Conservation (phyloP, 1,140 invertebrate genomes). For the Zaprionus africanus region DNA sequence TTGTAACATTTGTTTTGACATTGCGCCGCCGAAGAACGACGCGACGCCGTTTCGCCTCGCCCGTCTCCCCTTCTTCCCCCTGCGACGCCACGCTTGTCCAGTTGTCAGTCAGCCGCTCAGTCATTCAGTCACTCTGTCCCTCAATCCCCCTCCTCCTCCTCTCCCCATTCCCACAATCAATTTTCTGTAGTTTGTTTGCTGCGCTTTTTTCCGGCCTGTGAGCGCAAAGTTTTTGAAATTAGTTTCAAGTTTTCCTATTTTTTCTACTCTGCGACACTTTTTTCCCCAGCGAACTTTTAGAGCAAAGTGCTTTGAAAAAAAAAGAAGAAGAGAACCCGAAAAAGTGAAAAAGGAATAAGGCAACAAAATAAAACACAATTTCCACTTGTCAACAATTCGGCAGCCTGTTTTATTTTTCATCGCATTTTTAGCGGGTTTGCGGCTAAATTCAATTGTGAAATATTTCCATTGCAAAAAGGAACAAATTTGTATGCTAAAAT, state of each 20-base stretch:
- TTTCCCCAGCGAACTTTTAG: slow-evolving; percentile 33
- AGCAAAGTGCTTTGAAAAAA: slow-evolving; percentile 34
- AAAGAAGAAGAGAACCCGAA: neutral
- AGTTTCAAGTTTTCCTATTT: slow-evolving; percentile 50
- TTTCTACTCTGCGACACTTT: slow-evolving; percentile 26
- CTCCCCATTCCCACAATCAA: slow-evolving; percentile 20
- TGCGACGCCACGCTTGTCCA: slow-evolving; percentile 17
- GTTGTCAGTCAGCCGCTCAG: slow-evolving; percentile 26
- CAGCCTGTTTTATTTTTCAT: slow-evolving; percentile 2
- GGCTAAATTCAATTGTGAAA: slow-evolving; percentile 4
- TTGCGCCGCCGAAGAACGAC: slow-evolving; percentile 24
- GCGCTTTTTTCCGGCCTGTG: slow-evolving; percentile 36
- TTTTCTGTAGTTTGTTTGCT: slow-evolving; percentile 35
- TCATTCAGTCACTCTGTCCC: slow-evolving; percentile 26
- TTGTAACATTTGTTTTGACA: slow-evolving; percentile 55
- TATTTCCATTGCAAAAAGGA: neutral
- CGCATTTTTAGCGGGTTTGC: neutral
- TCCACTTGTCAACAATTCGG: slow-evolving; percentile 39
- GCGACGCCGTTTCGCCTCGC: neutral
- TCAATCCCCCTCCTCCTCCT: neutral
- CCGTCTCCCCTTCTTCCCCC: neutral
- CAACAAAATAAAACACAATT: slow-evolving; percentile 19
- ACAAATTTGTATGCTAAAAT: neutral
- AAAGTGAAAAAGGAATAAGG: neutral
- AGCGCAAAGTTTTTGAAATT: slow-evolving; percentile 54